Percentiles rank a stretch among this genome's conserved stretches.
Evolutionary conservation across 2,888 invertebrate species (phyloP).

Genomic region (Drosophila yooni): DNA sequence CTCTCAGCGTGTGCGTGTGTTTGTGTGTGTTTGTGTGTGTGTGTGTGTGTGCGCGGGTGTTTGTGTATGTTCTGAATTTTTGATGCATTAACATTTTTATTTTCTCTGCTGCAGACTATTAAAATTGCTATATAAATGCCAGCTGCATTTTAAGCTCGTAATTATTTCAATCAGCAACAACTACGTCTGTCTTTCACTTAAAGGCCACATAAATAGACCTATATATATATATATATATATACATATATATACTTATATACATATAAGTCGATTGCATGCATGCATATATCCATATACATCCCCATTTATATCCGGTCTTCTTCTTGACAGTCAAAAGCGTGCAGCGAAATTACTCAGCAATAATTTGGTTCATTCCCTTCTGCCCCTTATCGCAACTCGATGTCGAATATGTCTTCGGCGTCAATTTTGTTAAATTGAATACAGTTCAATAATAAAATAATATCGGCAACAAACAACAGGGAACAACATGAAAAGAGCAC

Average conservation of each 20-base stretch:
- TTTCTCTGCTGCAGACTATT: constrained; percentile 29
- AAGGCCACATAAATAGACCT: not conserved
- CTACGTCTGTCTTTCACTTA: constrained; percentile 25
- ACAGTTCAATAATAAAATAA: constrained; percentile 51
- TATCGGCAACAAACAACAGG: constrained; percentile 22
- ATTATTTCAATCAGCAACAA: constrained; percentile 47
- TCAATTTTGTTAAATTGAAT: constrained; percentile 53
- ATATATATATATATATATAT: not conserved
- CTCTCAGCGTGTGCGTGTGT: not conserved
- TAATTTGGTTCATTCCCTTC: not conserved
- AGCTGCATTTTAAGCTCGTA: constrained; percentile 44
- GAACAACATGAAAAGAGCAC: not conserved
- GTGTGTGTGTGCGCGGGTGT: not conserved
- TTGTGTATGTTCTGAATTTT: not conserved
- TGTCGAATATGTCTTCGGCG: constrained; percentile 18
- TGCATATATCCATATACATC: constrained; percentile 8
- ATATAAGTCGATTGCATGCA: not conserved
- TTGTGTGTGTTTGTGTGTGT: not conserved
- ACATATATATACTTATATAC: not conserved
- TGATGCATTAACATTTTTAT: constrained; percentile 19
- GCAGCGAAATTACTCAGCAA: constrained; percentile 38
- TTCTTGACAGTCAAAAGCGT: not conserved
- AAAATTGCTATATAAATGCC: constrained; percentile 47
- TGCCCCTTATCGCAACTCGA: constrained; percentile 2
- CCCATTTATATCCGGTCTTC: not conserved